phyloP scores from a whole-genome alignment of 2,888 invertebrate species.

The Neoascia interrupta region DNA sequence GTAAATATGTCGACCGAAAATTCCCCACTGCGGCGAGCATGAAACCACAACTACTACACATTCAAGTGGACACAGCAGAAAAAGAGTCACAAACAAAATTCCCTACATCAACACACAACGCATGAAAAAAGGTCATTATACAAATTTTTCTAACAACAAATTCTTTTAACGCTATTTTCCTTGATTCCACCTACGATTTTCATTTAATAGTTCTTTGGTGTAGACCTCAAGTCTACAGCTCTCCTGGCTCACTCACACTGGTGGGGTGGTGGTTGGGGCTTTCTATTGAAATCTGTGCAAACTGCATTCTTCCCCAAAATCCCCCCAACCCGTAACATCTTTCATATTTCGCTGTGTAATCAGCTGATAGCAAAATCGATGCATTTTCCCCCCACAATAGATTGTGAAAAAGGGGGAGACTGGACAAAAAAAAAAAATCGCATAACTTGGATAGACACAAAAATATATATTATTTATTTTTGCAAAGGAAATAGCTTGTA shows the following conservation, averaged over 20 bases:
- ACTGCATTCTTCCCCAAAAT: slow-evolving; percentile 41
- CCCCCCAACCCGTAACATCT: slow-evolving; percentile 28
- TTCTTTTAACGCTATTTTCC: too few species aligned
- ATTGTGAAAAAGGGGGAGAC: slow-evolving; percentile 1
- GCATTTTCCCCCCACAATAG: slow-evolving; percentile 28
- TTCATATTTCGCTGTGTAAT: slow-evolving; percentile 50
- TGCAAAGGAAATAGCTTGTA: slow-evolving; percentile 23
- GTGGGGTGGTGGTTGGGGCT: slow-evolving; percentile 33
- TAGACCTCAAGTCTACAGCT: too few species aligned
- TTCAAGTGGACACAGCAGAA: slow-evolving; percentile 18
- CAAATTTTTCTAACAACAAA: slow-evolving; percentile 29
- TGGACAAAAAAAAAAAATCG: slow-evolving; percentile 18
- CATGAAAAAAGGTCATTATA: slow-evolving; percentile 42
- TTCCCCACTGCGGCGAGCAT: slow-evolving; percentile 10
- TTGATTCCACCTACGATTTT: too few species aligned
- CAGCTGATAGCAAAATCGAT: slow-evolving; percentile 66
- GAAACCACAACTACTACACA: too few species aligned
- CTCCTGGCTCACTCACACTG: too few species aligned
- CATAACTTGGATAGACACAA: slow-evolving; percentile 49
- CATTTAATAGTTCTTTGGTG: too few species aligned
- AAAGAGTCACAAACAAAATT: slow-evolving; percentile 25
- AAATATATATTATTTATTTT: slow-evolving; percentile 41
- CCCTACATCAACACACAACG: background rate
- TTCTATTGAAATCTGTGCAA: slow-evolving; percentile 50
- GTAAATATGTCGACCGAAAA: slow-evolving; percentile 26